phyloP scores from a whole-genome alignment of 1,140 invertebrate genomes.

The Lasioglossum baleicum region DNA sequence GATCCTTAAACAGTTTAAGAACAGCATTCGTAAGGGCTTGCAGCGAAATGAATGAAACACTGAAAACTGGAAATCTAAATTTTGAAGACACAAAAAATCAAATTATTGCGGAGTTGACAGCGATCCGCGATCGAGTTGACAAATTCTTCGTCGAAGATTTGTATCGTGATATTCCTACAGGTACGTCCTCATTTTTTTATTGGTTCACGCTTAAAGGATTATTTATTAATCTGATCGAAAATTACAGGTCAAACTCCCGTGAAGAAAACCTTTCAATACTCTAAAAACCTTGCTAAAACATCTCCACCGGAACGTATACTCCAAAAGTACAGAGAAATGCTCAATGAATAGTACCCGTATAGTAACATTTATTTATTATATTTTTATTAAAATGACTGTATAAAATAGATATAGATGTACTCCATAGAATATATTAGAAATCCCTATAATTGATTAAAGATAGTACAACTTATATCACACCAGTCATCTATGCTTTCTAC shows the following conservation, averaged over 20 bases:
- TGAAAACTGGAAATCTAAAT: constrained; percentile 63
- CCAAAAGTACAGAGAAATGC: constrained; percentile 78
- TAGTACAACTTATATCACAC: too few species aligned
- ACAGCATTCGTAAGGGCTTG: constrained; percentile 14
- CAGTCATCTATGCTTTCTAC: too few species aligned
- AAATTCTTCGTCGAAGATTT: constrained; percentile 81
- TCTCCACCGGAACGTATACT: constrained; percentile 86
- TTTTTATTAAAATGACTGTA: too few species aligned
- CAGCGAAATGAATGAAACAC: constrained; percentile 62
- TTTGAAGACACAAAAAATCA: constrained; percentile 61
- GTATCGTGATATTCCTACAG: constrained; percentile 80
- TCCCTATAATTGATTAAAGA: too few species aligned
- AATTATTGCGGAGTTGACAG: constrained; percentile 67
- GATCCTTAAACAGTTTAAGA: constrained; percentile 57
- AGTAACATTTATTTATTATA: too few species aligned
- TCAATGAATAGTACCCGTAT: background rate
- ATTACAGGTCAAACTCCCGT: constrained; percentile 83
- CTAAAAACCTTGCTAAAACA: constrained; percentile 81
- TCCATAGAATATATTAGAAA: too few species aligned
- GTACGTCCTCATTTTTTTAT: constrained; percentile 56
- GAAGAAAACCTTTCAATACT: constrained; percentile 83
- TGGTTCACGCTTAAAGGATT: background rate
- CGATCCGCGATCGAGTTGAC: constrained; percentile 73
- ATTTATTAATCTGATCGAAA: constrained; percentile 73
- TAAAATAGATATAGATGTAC: too few species aligned